These are phyloP conservation scores for Protosalanx chinensis DNA, from an alignment of 2,797 vertebrate genomes.

Conservation along the genomic window DNA sequence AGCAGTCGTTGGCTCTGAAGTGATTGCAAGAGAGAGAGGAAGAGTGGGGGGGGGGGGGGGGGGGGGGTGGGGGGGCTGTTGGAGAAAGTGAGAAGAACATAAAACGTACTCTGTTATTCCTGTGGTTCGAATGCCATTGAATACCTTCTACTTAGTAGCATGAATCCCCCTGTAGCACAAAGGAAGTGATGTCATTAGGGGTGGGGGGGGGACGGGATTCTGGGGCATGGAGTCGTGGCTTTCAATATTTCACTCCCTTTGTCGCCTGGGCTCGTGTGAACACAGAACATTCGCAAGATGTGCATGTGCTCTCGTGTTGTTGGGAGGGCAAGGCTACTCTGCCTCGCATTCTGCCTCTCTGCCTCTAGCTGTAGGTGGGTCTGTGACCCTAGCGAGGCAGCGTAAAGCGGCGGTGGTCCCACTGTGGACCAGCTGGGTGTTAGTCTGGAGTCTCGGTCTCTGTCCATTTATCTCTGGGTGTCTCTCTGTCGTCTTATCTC, in stretches of 20 bases:
- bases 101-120: slow-evolving; percentile 23
- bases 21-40: background rate
- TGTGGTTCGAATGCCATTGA: slow-evolving; percentile 37
- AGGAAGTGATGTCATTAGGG: slow-evolving; percentile 32
- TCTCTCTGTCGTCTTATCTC: background rate
- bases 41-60: background rate
- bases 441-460: background rate
- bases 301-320: background rate
- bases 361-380: background rate
- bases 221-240: slow-evolving; percentile 9
- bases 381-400: background rate
- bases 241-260: slow-evolving; percentile 23
- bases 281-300: background rate
- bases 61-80: background rate
- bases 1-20: background rate
- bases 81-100: slow-evolving; percentile 4
- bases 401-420: background rate
- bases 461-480: background rate
- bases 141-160: slow-evolving; percentile 2
- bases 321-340: too few relatives aligned
- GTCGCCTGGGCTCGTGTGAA: background rate
- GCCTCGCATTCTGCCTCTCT: background rate
- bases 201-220: slow-evolving; percentile 10
- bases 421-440: background rate
- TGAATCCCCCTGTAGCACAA: slow-evolving; percentile 37